phyloP scores from a whole-genome alignment of 2,797 vertebrate species.

The Synanceia verrucosa region DNA sequence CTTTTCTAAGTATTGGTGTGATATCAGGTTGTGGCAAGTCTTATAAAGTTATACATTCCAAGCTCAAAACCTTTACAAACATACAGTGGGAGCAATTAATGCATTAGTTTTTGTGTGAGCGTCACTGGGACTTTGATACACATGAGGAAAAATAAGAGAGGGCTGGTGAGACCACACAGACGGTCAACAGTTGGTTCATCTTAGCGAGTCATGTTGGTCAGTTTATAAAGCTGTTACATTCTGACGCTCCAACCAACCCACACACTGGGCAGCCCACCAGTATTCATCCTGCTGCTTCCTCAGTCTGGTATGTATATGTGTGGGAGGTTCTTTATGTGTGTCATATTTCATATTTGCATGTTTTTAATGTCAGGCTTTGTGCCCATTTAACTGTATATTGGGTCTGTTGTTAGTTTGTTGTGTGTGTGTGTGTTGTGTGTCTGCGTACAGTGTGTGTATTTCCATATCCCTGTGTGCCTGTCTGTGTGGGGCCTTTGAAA shows the following conservation, averaged over 20 bases:
- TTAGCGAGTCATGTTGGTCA: constrained; percentile 60
- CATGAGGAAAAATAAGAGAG: neutral
- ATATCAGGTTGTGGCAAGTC: neutral
- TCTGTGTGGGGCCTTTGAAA: constrained; percentile 62
- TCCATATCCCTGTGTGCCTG: constrained; percentile 6
- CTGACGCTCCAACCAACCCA: constrained; percentile 51
- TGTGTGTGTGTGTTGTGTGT: neutral
- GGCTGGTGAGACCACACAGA: constrained; percentile 48
- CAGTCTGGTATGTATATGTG: constrained; percentile 26
- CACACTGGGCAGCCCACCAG: constrained; percentile 42
- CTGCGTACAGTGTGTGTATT: neutral
- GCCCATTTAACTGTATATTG: neutral
- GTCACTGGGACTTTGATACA: constrained; percentile 16
- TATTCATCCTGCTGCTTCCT: constrained; percentile 25
- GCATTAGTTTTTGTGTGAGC: neutral
- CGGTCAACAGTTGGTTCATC: constrained; percentile 58
- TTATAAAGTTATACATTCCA: neutral
- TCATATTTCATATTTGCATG: constrained; percentile 14
- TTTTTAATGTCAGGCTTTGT: constrained; percentile 10
- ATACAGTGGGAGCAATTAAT: neutral
- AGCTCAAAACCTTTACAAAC: neutral
- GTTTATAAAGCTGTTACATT: constrained; percentile 64
- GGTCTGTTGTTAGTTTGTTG: constrained; percentile 14
- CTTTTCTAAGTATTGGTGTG: neutral
- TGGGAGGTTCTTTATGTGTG: constrained; percentile 15